phyloP scores from a whole-genome alignment of 2,797 vertebrate species.

The Eulemur mongoz region DNA sequence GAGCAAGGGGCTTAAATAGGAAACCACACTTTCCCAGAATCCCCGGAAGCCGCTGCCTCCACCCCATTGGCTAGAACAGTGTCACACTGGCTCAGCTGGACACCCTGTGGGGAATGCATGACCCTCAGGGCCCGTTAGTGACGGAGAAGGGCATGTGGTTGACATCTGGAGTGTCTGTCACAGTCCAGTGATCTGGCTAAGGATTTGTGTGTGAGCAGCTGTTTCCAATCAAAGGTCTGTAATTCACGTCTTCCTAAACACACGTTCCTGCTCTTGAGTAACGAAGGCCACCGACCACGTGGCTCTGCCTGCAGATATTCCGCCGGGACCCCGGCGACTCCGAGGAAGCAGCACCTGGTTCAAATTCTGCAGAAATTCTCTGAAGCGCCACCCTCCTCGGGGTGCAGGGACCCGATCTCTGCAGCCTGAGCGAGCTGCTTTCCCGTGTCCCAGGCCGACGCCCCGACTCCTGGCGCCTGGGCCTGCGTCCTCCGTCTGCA shows the following conservation, averaged over 20 bases:
- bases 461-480: fast-evolving
- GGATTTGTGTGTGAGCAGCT: background rate
- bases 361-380: background rate
- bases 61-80: fast-evolving
- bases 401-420: background rate
- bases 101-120: fast-evolving
- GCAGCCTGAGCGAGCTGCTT: background rate
- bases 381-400: fast-evolving
- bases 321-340: background rate
- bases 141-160: background rate
- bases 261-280: background rate
- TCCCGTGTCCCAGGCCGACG: background rate
- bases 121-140: too few species aligned
- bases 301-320: background rate
- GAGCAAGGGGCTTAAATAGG: too few species aligned
- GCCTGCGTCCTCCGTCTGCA: background rate
- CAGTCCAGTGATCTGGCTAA: background rate
- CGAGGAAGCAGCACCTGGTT: background rate
- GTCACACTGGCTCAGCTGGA: background rate
- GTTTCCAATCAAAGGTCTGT: background rate
- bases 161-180: background rate
- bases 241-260: background rate
- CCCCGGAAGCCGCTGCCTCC: fast-evolving
- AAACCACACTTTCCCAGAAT: background rate
- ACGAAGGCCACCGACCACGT: background rate